Evolutionary conservation across 2,888 invertebrate species (phyloP), one percentile per base, ranked within the genome.

Genomic region (Drosophila austrosaltans): DNA sequence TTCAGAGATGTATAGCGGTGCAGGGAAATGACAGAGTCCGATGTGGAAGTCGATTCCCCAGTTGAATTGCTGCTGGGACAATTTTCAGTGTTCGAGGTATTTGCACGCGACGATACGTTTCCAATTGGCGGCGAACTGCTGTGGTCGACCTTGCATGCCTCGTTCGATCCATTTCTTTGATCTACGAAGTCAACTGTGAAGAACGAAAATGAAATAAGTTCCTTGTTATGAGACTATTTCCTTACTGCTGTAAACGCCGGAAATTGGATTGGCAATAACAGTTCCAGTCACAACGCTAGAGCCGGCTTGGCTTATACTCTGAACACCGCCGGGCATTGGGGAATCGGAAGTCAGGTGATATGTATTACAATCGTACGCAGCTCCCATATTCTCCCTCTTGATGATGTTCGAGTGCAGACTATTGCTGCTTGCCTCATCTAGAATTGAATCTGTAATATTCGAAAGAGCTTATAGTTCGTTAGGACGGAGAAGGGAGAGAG

Each of bases 381-480:
- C 88, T 63, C 89, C 78, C 81, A 96, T 95, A 92, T 95, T 96
- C 93, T 97, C 97, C 92, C 96, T 94, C 93, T 96, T 96, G 91
- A 96, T 96, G 89, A 95, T 94, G 81, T 92, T 93, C 0, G 91
- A 75, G 0, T 94, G 93, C 30, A 91, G 71, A 30, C 36, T 76
- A 92, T 95, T 95, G 86, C 96, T 96, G 76, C 95, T 96, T 78
- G 96, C 95, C 93, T 98, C 98, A 93, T 97, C 97, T 92, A 98
- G 95, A 92, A 98, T 98, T 91, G 98, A 98, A 84, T 98, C 98
- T 98, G 94, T 87, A 78, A 77, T 40, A 42, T 10, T 48, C 25
- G 10, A 25, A 10, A 25, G 40, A 22, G 8, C n/a, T 61, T 22
- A 7, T 20, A 10, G 32, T 7, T 53, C 10, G 48, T 8, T 48